Conservation (phyloP, 2,797 vertebrate species). For the Myripristis murdjan region DNA sequence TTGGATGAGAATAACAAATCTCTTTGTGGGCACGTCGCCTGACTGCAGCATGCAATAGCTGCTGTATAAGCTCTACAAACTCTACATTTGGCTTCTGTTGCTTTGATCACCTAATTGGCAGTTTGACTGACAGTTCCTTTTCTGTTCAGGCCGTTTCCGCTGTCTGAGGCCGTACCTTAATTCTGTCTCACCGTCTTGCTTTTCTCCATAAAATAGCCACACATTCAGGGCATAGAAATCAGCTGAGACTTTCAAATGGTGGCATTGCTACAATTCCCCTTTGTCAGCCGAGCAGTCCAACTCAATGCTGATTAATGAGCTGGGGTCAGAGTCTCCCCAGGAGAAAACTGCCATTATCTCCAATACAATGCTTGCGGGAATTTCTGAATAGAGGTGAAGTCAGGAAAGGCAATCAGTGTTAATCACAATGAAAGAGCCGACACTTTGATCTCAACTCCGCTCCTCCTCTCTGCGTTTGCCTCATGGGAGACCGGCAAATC, state of each 20-base stretch:
- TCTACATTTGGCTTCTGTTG: constrained; percentile 2
- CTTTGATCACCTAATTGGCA: constrained; percentile 36
- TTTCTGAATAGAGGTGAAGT: constrained; percentile 75
- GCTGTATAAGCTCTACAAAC: not conserved
- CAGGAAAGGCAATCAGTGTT: constrained; percentile 75
- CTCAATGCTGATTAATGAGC: constrained; percentile 84
- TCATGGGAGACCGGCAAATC: constrained; percentile 31
- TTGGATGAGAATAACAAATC: not conserved
- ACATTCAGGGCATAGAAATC: constrained; percentile 56
- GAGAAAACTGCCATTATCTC: constrained; percentile 73
- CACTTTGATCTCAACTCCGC: constrained; percentile 61
- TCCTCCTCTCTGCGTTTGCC: constrained; percentile 34
- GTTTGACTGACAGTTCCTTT: constrained; percentile 48
- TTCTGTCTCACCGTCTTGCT: constrained; percentile 8
- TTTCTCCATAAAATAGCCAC: constrained; percentile 24
- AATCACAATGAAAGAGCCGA: constrained; percentile 76
- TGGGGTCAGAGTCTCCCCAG: constrained; percentile 64
- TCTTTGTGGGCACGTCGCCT: not conserved
- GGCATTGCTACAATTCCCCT: constrained; percentile 53
- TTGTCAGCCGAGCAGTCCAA: constrained; percentile 56
- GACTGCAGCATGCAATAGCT: constrained; percentile 15
- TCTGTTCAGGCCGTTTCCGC: not conserved
- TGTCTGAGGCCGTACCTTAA: not conserved
- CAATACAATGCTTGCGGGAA: constrained; percentile 50
- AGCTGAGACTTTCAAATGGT: constrained; percentile 53